A percentile compares a stretch with the other conserved stretches of the same genome.
These are phyloP conservation scores for Lynx canadensis DNA, from an alignment of 2,113 vertebrate genomes.

Conservation along the genomic window DNA sequence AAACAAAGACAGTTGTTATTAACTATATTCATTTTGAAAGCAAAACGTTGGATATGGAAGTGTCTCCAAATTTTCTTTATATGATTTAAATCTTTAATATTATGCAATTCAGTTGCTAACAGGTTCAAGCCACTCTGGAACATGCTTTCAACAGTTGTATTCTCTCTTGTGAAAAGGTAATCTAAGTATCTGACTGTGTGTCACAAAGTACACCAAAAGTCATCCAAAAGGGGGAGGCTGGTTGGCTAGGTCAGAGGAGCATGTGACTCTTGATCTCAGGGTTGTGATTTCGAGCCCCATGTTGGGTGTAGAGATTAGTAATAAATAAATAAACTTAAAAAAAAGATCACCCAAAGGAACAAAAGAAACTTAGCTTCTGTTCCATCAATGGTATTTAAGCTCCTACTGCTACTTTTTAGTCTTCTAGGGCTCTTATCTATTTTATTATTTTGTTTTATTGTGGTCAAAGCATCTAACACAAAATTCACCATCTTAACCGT, in stretches of 20 bases:
- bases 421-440: not conserved
- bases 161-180: not conserved
- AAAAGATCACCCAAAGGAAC: not conserved
- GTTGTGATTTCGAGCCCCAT: not conserved
- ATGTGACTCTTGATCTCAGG: not conserved
- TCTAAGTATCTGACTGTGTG: not conserved
- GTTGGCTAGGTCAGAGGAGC: not conserved
- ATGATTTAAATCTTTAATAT: not conserved
- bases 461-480: not conserved
- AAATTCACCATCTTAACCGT: not conserved
- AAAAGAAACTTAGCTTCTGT: not conserved
- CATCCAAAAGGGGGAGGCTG: not conserved
- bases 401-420: not conserved
- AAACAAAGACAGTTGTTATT: not conserved
- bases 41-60: not conserved
- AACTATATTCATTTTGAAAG: not conserved
- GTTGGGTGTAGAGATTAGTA: not conserved
- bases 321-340: not conserved
- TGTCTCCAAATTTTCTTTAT: not conserved
- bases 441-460: not conserved
- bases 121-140: not conserved
- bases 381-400: not conserved
- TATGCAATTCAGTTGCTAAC: not conserved
- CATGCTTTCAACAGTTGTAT: not conserved
- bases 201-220: not conserved